A percentile compares a stretch with the other conserved stretches of the same genome.
These are phyloP conservation scores for Morinoia aosen DNA, from an alignment of 2,888 invertebrate genomes.

Conservation along the genomic window DNA sequence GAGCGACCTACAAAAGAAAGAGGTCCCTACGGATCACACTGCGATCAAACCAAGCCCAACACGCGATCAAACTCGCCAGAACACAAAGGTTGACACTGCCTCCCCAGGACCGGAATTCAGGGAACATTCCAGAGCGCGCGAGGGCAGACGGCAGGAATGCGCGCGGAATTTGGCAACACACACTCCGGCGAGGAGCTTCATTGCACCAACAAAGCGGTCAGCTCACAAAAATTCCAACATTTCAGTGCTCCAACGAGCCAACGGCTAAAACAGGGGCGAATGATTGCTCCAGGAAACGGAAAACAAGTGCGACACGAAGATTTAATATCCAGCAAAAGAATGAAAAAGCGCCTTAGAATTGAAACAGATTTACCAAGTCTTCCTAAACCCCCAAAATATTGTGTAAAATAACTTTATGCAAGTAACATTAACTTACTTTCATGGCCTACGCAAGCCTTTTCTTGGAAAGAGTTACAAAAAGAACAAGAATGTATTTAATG, in stretches of 20 bases:
- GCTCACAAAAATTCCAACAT: slow-evolving; percentile 6
- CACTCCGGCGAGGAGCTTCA: slow-evolving; percentile 25
- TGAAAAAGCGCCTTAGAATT: background rate
- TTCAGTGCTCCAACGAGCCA: background rate
- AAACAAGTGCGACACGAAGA: background rate
- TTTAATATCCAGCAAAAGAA: background rate
- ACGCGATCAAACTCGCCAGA: background rate
- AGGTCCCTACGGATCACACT: background rate
- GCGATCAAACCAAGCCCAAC: background rate
- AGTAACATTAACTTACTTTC: no score
- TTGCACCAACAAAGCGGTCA: slow-evolving; percentile 24
- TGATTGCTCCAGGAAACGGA: background rate
- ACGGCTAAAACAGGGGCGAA: background rate
- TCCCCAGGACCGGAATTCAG: background rate
- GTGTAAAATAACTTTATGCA: no score
- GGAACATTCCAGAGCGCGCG: slow-evolving; percentile 18
- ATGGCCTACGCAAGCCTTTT: background rate
- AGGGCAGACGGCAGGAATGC: slow-evolving; percentile 4
- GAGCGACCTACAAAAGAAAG: background rate
- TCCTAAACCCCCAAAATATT: background rate
- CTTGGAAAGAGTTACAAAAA: background rate
- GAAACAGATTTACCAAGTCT: background rate
- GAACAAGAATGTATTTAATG: background rate
- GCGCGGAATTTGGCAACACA: slow-evolving; percentile 14
- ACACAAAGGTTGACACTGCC: background rate